Evolutionary conservation across 2,113 vertebrate genomes (phyloP), one percentile per base, ranked within the genome.

Genomic region (Heliornis fulica): DNA sequence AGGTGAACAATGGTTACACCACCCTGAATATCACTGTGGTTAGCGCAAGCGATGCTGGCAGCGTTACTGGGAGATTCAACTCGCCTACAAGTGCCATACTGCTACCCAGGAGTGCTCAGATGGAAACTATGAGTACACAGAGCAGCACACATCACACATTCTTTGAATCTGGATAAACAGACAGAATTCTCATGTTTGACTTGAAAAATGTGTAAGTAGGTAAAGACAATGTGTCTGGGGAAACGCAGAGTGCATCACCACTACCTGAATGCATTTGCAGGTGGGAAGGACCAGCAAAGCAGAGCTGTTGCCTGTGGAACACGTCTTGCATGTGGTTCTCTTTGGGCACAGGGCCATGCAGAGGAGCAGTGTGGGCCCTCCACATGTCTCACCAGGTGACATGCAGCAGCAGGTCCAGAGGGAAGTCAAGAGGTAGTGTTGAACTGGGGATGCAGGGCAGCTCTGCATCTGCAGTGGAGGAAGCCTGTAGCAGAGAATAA

Each of bases 271-370:
- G 7, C 32, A 26, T 34, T 28, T 87, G 46, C 8, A 32, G 11
- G 38, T n/a, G 46, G 54, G 17, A 45, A 53, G 46, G 69, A 60
- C 22, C 22, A 22, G 12, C 32, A 69, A 32, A 60, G 38, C 25
- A 31, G 10, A 48, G 31, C 21, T 51, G 34, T 50, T 51, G 45
- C 45, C 18, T 28, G 54, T 22, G 74, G 54, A 78, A 18, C 3
- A 7, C 15, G 32, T 23, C 54, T 61, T 13, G 19, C 29, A 19
- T 10, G 15, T n/a, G 15, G 38, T 29, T 46, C 46, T 46, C 56
- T 53, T 26, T 8, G 22, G 29, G 60, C 5, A 1, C 5, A 7
- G 38, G 56, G 38, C 57, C 31, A 31, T 3, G 19, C 2, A 1
- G 25, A 34, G 20, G 38, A 10, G 83, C n/a, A 8, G 32, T 6